Evolutionary conservation across 2,113 vertebrate genomes (phyloP), one percentile per base, ranked within the genome.

Genomic region (Rhynchomys soricoides): DNA sequence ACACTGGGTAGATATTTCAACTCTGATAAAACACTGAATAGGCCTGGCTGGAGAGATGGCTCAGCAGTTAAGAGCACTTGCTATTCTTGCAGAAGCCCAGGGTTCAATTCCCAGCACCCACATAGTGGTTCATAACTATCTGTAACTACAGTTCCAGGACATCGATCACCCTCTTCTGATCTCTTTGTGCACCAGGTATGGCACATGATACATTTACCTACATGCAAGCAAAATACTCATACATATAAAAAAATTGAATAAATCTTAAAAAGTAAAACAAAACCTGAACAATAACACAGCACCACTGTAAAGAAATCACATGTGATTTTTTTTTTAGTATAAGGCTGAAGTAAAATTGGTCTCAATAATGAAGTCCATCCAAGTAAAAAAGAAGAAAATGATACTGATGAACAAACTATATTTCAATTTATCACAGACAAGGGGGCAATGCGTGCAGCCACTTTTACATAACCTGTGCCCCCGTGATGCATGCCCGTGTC

Each of bases 361-460:
- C 31, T 88, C 31, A 66, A 29, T 45, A 93, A 87, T 55, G 40
- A 50, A 66, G 64, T 86, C 12, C 26, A 77, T 94, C 87, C 24
- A 94, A 74, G 59, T 74, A 71, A 94, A 34, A 40, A 95, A 94
- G 74, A 86, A 59, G 77, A 52, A 96, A 93, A 64, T 70, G n/a
- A 37, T 75, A 85, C n/a, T 29, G 85, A 93, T 24, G 34, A 62
- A 85, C 29, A 21, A 34, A 86, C 55, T 90, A 64, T 57, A 81
- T 95, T 95, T 90, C 64, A 55, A 31, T 95, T 82, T 82, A 62
- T 95, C 40, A 12, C 48, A 57, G 34, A 24, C 34, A 93, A 75
- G 29, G 64, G 15, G 11, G n/a, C 78, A 92, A 92, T 45, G 21
- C 29, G 10, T n/a, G n/a, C 31, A 89, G 34, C 57, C 43, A 70